Conservation (phyloP, 2,888 invertebrate species). For the Idaea aversata region DNA sequence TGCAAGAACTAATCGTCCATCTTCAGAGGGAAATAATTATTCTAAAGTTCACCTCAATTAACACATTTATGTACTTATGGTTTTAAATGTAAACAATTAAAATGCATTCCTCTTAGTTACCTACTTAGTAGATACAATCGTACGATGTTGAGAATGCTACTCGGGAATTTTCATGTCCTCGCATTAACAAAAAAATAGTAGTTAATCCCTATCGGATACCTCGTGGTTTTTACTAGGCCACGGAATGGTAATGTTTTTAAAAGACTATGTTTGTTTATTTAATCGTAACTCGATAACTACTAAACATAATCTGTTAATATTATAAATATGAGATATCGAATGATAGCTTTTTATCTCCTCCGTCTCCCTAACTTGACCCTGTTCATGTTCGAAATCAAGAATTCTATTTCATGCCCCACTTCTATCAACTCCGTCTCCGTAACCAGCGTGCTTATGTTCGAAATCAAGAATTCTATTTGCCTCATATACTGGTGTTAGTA, state of each 20-base stretch:
- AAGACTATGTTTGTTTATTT: too few species aligned
- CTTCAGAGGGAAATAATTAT: background rate
- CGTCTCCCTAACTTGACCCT: too few species aligned
- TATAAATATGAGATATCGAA: background rate
- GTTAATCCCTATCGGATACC: too few species aligned
- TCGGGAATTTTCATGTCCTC: background rate
- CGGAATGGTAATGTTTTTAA: too few species aligned
- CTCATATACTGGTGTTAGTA: too few species aligned
- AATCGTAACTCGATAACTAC: background rate
- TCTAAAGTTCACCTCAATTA: slow-evolving; percentile 4
- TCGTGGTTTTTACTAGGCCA: too few species aligned
- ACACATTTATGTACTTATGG: background rate
- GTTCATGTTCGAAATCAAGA: too few species aligned
- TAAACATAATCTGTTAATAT: background rate
- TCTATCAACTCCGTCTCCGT: too few species aligned
- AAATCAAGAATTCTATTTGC: too few species aligned
- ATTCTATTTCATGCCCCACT: too few species aligned
- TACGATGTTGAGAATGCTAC: background rate
- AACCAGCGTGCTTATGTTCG: too few species aligned
- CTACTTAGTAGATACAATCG: background rate
- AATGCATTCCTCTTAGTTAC: slow-evolving; percentile 2
- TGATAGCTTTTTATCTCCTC: background rate
- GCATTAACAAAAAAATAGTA: background rate
- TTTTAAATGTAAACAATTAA: slow-evolving; percentile 4
- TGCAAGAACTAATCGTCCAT: background rate